A percentile compares a stretch with the other conserved stretches of the same genome.
These are phyloP conservation scores for Scalopus aquaticus DNA, from an alignment of 2,113 vertebrate species.

Conservation along the genomic window DNA sequence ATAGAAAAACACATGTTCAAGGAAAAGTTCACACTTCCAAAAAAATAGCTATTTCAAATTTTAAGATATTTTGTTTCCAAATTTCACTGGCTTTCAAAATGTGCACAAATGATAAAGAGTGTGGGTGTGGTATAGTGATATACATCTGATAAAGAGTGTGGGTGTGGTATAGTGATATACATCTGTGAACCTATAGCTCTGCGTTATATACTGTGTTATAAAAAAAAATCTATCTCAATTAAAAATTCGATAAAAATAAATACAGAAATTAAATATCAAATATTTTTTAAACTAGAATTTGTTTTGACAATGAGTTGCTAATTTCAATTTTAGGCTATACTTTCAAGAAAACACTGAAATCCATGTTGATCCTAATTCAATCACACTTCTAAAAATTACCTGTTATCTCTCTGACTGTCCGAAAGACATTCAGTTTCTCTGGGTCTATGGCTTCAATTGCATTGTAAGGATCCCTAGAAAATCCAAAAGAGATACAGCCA, in stretches of 20 bases:
- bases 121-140: no score
- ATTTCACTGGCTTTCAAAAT: not conserved
- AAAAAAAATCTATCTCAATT: no score
- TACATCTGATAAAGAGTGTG: no score
- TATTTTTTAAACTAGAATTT: constrained; percentile 14
- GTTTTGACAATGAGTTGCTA: not conserved
- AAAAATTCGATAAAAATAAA: no score
- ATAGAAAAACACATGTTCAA: not conserved
- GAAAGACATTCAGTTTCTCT: constrained; percentile 94
- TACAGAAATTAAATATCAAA: no score
- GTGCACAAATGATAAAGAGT: not conserved
- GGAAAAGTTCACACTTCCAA: not conserved
- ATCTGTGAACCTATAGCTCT: no score
- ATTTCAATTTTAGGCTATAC: not conserved
- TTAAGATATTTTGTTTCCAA: not conserved
- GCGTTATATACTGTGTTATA: no score
- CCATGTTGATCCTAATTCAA: not conserved
- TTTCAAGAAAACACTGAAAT: constrained; percentile 50
- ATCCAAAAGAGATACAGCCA: constrained; percentile 13
- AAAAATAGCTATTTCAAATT: not conserved
- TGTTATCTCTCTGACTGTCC: constrained; percentile 97
- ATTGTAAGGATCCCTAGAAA: constrained; percentile 95
- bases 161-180: no score
- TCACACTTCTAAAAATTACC: constrained; percentile 84
- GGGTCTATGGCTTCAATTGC: constrained; percentile 95